phyloP scores from a whole-genome alignment of 2,888 invertebrate genomes.

The Prenolepis imparis region DNA sequence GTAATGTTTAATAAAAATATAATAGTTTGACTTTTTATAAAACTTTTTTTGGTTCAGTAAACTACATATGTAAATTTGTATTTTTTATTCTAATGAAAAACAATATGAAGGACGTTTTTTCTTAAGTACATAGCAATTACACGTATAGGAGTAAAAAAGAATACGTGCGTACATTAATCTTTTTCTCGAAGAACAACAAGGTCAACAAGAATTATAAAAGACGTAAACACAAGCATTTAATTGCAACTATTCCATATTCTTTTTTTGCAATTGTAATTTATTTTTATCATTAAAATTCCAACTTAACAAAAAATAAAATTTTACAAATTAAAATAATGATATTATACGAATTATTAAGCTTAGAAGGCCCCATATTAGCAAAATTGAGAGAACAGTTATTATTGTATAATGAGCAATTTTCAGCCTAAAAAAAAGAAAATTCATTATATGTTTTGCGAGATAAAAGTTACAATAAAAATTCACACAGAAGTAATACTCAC shows the following conservation, averaged over 20 bases:
- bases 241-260: neutral
- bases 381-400: slow-evolving; percentile 51
- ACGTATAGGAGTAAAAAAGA: neutral
- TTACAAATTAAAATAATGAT: neutral
- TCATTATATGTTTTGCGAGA: neutral
- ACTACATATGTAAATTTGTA: neutral
- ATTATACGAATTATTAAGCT: neutral
- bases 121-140: neutral
- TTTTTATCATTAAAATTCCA: neutral
- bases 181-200: neutral
- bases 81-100: neutral
- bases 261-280: neutral
- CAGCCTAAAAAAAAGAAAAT: slow-evolving; percentile 73
- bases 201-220: neutral
- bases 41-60: neutral
- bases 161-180: neutral
- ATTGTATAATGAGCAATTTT: slow-evolving; percentile 80
- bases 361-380: slow-evolving; percentile 68
- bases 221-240: neutral
- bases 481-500: slow-evolving; percentile 23
- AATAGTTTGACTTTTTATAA: neutral
- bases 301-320: neutral
- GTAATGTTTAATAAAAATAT: neutral
- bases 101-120: neutral
- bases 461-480: neutral